phyloP scores from a whole-genome alignment of 1,140 invertebrate species.

The Euborellia annulipes region DNA sequence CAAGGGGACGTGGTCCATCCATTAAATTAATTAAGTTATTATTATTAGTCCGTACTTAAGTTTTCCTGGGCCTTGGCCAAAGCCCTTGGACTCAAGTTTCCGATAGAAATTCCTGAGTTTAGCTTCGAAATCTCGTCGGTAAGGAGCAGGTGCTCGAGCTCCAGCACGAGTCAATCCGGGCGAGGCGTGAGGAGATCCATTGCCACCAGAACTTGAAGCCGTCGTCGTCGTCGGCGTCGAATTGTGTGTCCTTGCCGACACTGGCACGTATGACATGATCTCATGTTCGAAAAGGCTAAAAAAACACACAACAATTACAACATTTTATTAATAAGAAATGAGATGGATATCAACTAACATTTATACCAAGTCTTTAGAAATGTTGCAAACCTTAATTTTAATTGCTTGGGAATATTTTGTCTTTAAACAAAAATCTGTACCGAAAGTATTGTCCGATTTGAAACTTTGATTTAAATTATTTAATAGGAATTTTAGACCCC shows the following conservation, averaged over 20 bases:
- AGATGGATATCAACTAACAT: background rate
- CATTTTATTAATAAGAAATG: constrained; percentile 9
- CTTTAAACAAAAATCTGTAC: too few relatives aligned
- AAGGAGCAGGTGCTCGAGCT: constrained; percentile 66
- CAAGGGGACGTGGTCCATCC: background rate
- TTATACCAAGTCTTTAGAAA: too few relatives aligned
- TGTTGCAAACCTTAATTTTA: too few relatives aligned
- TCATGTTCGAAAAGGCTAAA: constrained; percentile 91
- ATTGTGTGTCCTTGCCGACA: constrained; percentile 25
- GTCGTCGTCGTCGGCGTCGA: constrained; percentile 25
- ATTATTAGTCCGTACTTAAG: constrained; percentile 83
- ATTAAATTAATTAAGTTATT: too few relatives aligned
- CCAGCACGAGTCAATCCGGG: constrained; percentile 58
- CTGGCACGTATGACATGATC: constrained; percentile 93
- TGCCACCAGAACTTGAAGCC: constrained; percentile 33
- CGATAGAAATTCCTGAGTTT: constrained; percentile 89
- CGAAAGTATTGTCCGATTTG: too few relatives aligned
- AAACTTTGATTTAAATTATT: too few relatives aligned
- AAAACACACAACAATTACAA: constrained; percentile 24
- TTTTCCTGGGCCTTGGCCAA: constrained; percentile 89
- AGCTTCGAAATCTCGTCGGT: constrained; percentile 84
- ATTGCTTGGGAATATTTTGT: too few relatives aligned
- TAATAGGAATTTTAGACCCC: too few relatives aligned
- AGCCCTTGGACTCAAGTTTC: constrained; percentile 90
- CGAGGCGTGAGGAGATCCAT: constrained; percentile 63